Percentiles rank a stretch among this genome's conserved stretches.
Conservation (phyloP, 35 echinoderm and acorn worm genomes). For the Lytechinus pictus region DNA sequence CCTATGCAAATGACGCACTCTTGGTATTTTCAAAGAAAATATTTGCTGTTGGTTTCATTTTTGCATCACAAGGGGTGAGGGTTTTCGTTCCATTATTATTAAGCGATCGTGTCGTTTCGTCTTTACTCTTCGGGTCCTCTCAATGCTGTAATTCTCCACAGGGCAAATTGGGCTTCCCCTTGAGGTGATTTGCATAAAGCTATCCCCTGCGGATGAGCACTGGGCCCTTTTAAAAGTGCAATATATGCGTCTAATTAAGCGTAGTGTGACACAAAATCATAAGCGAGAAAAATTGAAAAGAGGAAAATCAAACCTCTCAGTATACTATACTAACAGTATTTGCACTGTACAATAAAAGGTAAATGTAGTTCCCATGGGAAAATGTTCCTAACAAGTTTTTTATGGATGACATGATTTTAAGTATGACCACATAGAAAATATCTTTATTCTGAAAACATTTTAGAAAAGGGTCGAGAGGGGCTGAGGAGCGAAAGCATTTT, state of each 20-base stretch:
- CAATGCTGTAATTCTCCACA: neutral
- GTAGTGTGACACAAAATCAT: neutral
- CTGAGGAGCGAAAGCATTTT: too few relatives aligned
- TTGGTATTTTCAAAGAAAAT: constrained; percentile 44
- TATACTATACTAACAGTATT: neutral
- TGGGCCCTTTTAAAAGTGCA: neutral
- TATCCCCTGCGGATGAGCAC: neutral
- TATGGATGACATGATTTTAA: neutral
- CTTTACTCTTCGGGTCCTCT: neutral
- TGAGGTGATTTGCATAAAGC: neutral
- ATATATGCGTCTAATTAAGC: neutral
- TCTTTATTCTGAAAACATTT: too few relatives aligned
- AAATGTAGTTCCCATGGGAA: neutral
- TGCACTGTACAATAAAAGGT: neutral
- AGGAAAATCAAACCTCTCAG: neutral
- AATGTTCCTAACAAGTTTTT: neutral
- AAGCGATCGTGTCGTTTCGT: neutral
- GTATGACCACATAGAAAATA: too few relatives aligned
- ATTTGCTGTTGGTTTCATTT: constrained; percentile 22
- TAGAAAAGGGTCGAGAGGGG: too few relatives aligned
- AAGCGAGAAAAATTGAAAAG: neutral
- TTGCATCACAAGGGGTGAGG: neutral
- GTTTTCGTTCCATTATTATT: neutral
- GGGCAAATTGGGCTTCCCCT: constrained; percentile 7
- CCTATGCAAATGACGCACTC: neutral